Percentiles rank a stretch among this genome's conserved stretches.
Evolutionary conservation across 2,797 vertebrate species (phyloP).

Genomic region (Onychomys torridus): DNA sequence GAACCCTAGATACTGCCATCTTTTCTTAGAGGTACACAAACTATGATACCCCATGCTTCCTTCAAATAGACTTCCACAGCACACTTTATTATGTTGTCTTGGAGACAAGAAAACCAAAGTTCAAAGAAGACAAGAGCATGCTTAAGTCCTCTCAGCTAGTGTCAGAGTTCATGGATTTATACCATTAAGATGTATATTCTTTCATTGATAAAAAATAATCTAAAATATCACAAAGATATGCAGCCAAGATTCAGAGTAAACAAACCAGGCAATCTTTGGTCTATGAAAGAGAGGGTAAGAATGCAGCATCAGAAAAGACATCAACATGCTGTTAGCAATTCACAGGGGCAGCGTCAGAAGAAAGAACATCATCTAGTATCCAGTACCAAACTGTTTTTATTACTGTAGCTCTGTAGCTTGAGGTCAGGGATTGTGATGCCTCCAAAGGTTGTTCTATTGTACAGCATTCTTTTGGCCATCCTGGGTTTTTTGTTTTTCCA

Average conservation of each 20-base stretch:
- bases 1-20: background rate
- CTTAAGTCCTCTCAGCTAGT: background rate
- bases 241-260: background rate
- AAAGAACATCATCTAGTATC: background rate
- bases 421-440: no score
- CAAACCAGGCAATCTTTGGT: background rate
- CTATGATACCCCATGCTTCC: background rate
- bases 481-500: no score
- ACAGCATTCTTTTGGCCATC: no score
- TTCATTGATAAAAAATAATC: background rate
- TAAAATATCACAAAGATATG: background rate
- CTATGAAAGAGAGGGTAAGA: background rate
- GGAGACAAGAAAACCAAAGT: background rate
- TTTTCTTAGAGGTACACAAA: background rate
- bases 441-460: no score
- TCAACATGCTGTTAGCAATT: background rate
- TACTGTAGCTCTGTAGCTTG: no score
- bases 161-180: background rate
- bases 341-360: background rate
- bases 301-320: background rate
- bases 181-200: background rate
- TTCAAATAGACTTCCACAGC: background rate
- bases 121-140: constrained; percentile 14
- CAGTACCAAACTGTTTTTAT: no score
- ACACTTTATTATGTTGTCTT: background rate